A percentile compares a stretch with the other conserved stretches of the same genome.
These are phyloP conservation scores for Babylonia areolata DNA, from an alignment of 1,140 invertebrate genomes.

Conservation along the genomic window DNA sequence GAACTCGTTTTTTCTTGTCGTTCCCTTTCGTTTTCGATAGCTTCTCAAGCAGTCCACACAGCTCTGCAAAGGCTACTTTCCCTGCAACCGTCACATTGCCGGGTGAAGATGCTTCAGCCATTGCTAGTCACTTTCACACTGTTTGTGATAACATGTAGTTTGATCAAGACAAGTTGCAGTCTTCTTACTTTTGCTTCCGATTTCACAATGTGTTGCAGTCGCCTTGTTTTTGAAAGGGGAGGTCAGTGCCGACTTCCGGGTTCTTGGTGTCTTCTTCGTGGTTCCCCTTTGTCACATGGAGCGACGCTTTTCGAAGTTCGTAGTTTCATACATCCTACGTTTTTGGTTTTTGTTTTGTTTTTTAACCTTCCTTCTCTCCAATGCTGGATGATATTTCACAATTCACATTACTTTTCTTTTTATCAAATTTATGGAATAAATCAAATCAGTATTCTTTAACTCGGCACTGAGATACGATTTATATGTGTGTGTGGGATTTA, in stretches of 20 bases:
- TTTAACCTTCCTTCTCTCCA: no score
- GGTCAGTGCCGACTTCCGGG: neutral
- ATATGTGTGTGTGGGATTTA: no score
- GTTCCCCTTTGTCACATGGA: neutral
- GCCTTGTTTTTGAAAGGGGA: neutral
- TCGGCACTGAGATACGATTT: no score
- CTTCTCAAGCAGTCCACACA: constrained; percentile 77
- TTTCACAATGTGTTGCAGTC: neutral
- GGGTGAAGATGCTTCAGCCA: neutral
- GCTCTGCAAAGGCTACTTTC: constrained; percentile 69
- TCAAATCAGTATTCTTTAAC: no score
- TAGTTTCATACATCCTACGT: no score
- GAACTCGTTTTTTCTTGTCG: constrained; percentile 76
- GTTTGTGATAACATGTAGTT: neutral
- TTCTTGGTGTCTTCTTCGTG: neutral
- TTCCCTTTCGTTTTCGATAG: constrained; percentile 75
- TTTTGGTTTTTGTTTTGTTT: no score
- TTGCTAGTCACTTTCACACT: neutral
- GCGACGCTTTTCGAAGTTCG: no score
- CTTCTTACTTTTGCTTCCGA: neutral
- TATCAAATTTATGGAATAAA: no score
- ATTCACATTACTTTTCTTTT: no score
- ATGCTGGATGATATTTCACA: no score
- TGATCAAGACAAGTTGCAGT: no score
- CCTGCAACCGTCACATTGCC: constrained; percentile 63